Percentiles rank a stretch among this genome's conserved stretches.
Evolutionary conservation across 2,888 invertebrate genomes (phyloP).

Genomic region (Cataglyphis altisquamis): DNA sequence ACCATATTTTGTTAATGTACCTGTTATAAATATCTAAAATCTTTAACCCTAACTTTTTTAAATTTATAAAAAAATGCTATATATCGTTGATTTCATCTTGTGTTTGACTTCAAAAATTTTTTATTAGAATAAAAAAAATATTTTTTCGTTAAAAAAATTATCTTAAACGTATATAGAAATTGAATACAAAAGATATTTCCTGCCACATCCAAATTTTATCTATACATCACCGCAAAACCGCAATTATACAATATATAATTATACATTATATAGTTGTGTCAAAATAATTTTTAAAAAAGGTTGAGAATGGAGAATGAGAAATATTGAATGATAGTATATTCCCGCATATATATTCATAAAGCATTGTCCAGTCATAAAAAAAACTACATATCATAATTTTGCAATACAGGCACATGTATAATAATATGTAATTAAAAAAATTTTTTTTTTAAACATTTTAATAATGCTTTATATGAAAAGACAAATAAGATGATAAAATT

Average conservation of each 20-base stretch:
- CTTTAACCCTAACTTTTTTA: no score
- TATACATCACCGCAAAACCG: not conserved
- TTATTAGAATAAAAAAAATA: not conserved
- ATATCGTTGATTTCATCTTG: no score
- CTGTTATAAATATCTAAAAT: no score
- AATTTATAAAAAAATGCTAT: no score
- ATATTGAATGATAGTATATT: not conserved
- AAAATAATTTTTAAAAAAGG: not conserved
- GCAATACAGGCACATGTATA: not conserved
- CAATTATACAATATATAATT: not conserved
- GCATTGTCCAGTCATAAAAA: not conserved
- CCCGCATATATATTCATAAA: not conserved
- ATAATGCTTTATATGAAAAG: not conserved
- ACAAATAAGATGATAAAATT: not conserved
- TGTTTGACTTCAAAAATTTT: no score
- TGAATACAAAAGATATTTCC: not conserved
- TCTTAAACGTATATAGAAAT: not conserved
- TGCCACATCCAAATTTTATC: not conserved
- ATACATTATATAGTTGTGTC: no score
- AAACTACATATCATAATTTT: not conserved
- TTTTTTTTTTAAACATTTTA: not conserved
- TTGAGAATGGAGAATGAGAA: not conserved
- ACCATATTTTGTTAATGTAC: no score
- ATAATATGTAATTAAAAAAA: no score
- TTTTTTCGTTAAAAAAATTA: not conserved